These are phyloP conservation scores for Caradrina clavipalpis DNA, from an alignment of 2,888 invertebrate species.

Conservation along the genomic window DNA sequence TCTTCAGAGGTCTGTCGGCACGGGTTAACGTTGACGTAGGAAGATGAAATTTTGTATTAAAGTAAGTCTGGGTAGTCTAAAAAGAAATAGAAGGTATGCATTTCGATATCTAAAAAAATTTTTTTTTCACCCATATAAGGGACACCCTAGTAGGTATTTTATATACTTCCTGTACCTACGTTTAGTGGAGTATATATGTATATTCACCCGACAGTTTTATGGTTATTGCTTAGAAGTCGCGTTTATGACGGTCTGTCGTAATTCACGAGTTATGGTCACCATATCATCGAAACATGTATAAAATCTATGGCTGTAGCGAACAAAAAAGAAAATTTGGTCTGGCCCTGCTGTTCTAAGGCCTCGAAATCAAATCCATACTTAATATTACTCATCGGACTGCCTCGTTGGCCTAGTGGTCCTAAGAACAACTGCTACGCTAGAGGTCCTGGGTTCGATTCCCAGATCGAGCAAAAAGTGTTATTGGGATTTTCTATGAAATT, in stretches of 20 bases:
- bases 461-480: too few relatives aligned
- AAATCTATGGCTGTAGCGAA: constrained; percentile 9
- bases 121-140: too few relatives aligned
- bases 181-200: constrained; percentile 6
- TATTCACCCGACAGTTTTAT: constrained; percentile 52
- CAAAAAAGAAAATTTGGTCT: not conserved
- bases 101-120: too few relatives aligned
- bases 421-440: too few relatives aligned
- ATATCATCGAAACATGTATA: not conserved
- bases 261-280: constrained; percentile 45
- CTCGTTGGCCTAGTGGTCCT: too few relatives aligned
- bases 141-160: not conserved
- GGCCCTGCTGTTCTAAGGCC: not conserved
- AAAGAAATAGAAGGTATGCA: too few relatives aligned
- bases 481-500: too few relatives aligned
- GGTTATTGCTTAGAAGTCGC: constrained; percentile 52
- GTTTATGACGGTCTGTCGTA: constrained; percentile 56
- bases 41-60: too few relatives aligned
- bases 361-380: not conserved
- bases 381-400: not conserved
- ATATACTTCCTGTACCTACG: constrained; percentile 1
- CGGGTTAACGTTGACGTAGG: too few relatives aligned
- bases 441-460: too few relatives aligned
- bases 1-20: too few relatives aligned
- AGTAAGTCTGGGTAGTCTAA: too few relatives aligned